Base-by-base conservation (phyloP, 2,113 vertebrate species). In the Urocitellus parryii region DNA sequence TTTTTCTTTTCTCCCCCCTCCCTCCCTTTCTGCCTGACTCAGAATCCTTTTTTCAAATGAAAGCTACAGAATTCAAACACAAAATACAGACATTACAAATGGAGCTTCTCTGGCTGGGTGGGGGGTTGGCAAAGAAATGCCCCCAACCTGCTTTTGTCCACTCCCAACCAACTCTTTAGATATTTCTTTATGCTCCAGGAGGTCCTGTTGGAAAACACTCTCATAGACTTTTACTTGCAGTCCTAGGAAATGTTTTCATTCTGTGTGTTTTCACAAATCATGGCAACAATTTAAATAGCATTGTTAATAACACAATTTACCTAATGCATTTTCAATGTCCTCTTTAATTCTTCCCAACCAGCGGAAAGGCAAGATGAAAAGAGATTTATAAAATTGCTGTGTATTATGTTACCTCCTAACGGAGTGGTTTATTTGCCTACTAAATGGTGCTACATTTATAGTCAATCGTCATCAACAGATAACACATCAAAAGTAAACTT, bases 391-490 rank as follows among this genome's bases (percentile, higher is more conserved):
- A 96, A 96, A 96, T 73, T 85, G 45, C 79, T 61, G 24, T 68
- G 25, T 83, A 88, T 96, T 93, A 84, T 70, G 42, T 92, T 95
- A 73, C 61, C 70, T 95, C 58, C 72, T 90, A 93, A 95, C 37
- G 8, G 82, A 95, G 95, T 80, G 53, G 56, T 96, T 97, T 97
- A 95, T 97, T 95, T 97, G 85, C 92, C 92, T 92, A 90, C 84
- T 97, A 96, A 97, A 96, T 94, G 88, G 72, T 89, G 37, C 81
- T 90, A 72, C 93, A 90, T 95, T 96, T 96, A 95, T 76, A 97
- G 93, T 97, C 93, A 82, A 37, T 94, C 24, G 7, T 92, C 73
- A 96, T 96, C 93, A 95, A 53, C 91, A 97, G 96, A 97, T 76
- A 97, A 78, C 89, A 91, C 86, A 95, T 96, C 88, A 91, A 90